Conservation (phyloP, 2,888 invertebrate genomes). For the Drosophila niveifrons region DNA sequence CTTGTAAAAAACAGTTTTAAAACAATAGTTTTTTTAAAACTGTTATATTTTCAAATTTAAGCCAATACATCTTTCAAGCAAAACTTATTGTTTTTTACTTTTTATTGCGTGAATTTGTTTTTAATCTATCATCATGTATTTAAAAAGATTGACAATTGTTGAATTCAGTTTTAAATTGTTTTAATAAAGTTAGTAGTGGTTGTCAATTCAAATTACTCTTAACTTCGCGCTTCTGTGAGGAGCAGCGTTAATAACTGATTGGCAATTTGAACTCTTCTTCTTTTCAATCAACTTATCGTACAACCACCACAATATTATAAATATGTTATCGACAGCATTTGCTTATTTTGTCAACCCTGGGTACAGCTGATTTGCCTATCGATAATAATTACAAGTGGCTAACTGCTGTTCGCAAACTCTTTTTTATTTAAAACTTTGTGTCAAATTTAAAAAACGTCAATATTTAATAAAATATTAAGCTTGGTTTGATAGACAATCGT, state of each 20-base stretch:
- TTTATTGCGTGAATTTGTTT: too few relatives aligned
- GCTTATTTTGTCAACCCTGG: not conserved
- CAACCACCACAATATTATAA: not conserved
- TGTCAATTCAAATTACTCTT: not conserved
- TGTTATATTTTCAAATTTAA: too few relatives aligned
- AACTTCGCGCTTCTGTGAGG: not conserved
- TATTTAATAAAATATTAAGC: too few relatives aligned
- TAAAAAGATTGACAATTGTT: too few relatives aligned
- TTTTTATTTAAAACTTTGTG: not conserved
- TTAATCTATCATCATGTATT: too few relatives aligned
- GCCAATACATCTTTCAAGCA: too few relatives aligned
- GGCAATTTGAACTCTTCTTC: not conserved
- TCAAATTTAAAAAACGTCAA: not conserved
- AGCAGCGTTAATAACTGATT: not conserved
- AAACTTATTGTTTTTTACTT: too few relatives aligned
- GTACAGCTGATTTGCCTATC: slow-evolving; percentile 1
- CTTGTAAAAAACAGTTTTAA: too few relatives aligned
- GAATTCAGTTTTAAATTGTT: not conserved
- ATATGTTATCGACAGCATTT: not conserved
- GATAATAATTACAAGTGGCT: not conserved
- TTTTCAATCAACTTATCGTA: not conserved
- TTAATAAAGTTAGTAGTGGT: not conserved
- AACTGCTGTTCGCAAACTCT: not conserved
- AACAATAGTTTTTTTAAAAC: too few relatives aligned
- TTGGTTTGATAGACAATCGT: too few relatives aligned